phyloP scores from a whole-genome alignment of 2,113 vertebrate species.

The Athene noctua region DNA sequence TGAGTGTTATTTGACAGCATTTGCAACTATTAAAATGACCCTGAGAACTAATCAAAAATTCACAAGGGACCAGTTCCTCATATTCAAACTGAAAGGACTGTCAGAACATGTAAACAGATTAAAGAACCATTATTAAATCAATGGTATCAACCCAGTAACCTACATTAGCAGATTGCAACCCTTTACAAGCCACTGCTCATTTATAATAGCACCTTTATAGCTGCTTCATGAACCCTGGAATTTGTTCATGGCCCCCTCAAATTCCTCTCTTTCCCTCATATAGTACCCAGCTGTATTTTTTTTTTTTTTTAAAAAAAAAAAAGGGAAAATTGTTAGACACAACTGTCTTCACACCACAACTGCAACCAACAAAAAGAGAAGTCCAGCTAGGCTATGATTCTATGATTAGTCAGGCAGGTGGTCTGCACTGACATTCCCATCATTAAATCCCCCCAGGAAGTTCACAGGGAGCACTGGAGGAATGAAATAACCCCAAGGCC shows the following conservation, averaged over 20 bases:
- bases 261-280: neutral
- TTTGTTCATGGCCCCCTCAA: neutral
- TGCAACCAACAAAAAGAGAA: neutral
- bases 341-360: neutral
- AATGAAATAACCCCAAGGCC: neutral
- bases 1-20: neutral
- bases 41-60: neutral
- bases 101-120: neutral
- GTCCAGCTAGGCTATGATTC: neutral
- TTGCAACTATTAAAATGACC: neutral
- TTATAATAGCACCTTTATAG: neutral
- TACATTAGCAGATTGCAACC: neutral
- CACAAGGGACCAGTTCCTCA: neutral
- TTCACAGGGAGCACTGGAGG: neutral
- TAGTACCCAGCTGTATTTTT: neutral
- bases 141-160: neutral
- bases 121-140: neutral
- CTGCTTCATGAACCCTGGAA: neutral
- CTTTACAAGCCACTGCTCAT: neutral
- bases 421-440: fast-evolving
- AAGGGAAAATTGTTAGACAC: neutral
- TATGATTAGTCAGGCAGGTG: neutral
- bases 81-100: neutral
- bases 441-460: too few species aligned
- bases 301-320: neutral